Evolutionary conservation across 1,140 invertebrate genomes (phyloP).

Genomic region (Lamellibrachia luymesi): DNA sequence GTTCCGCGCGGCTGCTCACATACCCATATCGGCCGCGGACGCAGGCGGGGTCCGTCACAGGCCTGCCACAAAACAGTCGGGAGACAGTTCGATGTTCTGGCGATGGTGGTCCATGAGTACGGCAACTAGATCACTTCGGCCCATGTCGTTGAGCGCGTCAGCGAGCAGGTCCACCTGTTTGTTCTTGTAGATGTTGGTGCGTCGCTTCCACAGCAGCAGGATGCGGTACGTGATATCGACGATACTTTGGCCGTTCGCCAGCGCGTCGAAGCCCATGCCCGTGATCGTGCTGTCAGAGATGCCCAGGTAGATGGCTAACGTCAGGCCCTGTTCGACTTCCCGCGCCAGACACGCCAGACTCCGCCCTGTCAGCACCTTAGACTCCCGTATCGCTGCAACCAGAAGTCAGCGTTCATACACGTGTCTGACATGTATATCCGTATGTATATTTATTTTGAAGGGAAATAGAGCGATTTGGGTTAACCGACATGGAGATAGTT

Average conservation of each 20-base stretch:
- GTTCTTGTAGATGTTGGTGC: constrained; percentile 39
- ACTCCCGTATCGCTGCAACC: constrained; percentile 50
- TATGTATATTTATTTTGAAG: not conserved
- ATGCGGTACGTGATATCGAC: constrained; percentile 52
- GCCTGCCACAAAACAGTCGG: constrained; percentile 35
- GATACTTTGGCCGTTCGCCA: constrained; percentile 49
- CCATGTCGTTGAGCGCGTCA: constrained; percentile 45
- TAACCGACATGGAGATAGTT: too few relatives aligned
- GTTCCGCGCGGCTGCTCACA: not conserved
- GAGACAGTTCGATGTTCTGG: constrained; percentile 44
- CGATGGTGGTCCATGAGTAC: constrained; percentile 40
- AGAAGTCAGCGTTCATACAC: not conserved
- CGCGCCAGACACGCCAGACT: constrained; percentile 48
- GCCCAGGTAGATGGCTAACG: constrained; percentile 52
- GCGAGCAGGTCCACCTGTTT: constrained; percentile 40
- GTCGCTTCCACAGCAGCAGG: constrained; percentile 52
- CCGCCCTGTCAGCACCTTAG: constrained; percentile 45
- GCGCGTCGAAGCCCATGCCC: constrained; percentile 55
- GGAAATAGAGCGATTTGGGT: too few relatives aligned
- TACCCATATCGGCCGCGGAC: not conserved
- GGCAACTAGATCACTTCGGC: constrained; percentile 40
- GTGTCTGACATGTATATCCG: not conserved
- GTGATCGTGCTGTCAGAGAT: constrained; percentile 54
- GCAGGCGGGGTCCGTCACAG: not conserved
- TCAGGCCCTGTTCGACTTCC: constrained; percentile 49